A percentile compares a stretch with the other conserved stretches of the same genome.
Evolutionary conservation across 2,888 invertebrate species (phyloP).

Genomic region (Sphecodes monilicornis): DNA sequence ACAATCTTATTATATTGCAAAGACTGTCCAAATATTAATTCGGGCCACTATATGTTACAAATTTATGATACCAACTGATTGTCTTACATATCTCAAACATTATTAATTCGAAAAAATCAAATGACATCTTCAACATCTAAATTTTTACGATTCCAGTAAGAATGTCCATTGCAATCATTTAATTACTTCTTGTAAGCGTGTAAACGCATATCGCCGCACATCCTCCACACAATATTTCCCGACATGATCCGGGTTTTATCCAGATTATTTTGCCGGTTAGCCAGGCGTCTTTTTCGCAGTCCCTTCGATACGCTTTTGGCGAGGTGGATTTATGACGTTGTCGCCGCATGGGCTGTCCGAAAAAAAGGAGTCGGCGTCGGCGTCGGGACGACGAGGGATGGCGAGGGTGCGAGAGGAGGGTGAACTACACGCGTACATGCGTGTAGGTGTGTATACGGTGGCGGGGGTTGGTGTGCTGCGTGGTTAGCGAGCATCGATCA

Average conservation of each 20-base stretch:
- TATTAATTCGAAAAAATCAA: too few species aligned
- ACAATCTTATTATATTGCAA: too few species aligned
- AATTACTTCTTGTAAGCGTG: not conserved
- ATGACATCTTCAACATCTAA: too few species aligned
- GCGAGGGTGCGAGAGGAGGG: not conserved
- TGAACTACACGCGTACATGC: not conserved
- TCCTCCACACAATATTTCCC: not conserved
- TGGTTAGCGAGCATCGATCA: conserved; percentile 45
- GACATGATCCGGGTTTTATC: not conserved
- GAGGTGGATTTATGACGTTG: conserved; percentile 32
- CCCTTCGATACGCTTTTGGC: conserved; percentile 14
- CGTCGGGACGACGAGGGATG: not conserved
- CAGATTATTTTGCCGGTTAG: not conserved
- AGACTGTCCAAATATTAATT: too few species aligned
- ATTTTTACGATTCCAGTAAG: not conserved
- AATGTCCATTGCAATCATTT: not conserved
- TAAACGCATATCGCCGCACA: not conserved
- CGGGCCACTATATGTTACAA: too few species aligned
- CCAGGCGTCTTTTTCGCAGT: conserved; percentile 23
- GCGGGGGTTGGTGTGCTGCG: not conserved
- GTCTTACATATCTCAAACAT: too few species aligned
- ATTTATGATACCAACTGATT: too few species aligned
- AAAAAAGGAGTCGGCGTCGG: conserved; percentile 19
- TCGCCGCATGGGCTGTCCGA: not conserved
- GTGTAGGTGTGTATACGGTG: not conserved